Percentiles rank a stretch among this genome's conserved stretches.
Conservation (phyloP, 1,140 invertebrate species). For the Cydia strobilella region DNA sequence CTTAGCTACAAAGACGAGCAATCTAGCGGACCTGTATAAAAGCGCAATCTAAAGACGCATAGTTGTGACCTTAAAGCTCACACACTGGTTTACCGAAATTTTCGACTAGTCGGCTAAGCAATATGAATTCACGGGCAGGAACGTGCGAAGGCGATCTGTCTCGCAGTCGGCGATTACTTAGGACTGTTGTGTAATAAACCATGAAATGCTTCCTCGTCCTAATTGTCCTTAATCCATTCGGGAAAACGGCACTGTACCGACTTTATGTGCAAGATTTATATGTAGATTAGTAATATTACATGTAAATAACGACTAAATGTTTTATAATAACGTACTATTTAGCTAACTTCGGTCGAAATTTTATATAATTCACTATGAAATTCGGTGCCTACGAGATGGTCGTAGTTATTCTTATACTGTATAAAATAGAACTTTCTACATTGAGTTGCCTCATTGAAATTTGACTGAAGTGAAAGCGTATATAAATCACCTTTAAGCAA, state of each 20-base stretch:
- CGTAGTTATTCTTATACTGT: too few relatives aligned
- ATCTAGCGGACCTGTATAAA: too few relatives aligned
- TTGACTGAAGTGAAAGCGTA: constrained; percentile 42
- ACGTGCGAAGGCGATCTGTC: constrained; percentile 58
- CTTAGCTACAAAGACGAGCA: too few relatives aligned
- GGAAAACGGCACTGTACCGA: neutral
- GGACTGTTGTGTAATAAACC: constrained; percentile 45
- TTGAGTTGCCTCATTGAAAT: constrained; percentile 14
- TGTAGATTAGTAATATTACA: too few relatives aligned
- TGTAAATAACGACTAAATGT: neutral
- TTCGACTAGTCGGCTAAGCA: neutral
- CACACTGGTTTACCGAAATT: neutral
- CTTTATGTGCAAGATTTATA: neutral
- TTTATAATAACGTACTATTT: too few relatives aligned
- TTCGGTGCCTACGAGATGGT: too few relatives aligned
- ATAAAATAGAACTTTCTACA: constrained; percentile 41
- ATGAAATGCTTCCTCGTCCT: constrained; percentile 50
- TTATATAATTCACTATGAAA: too few relatives aligned
- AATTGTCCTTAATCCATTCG: constrained; percentile 54
- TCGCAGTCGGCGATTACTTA: constrained; percentile 44
- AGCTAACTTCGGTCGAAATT: too few relatives aligned
- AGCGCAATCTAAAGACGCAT: too few relatives aligned
- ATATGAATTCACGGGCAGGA: constrained; percentile 31
- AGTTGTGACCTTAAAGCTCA: neutral
- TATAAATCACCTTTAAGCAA: constrained; percentile 46